Conservation (phyloP, 2,888 invertebrate species). For the Pachycephus smyrnensis region DNA sequence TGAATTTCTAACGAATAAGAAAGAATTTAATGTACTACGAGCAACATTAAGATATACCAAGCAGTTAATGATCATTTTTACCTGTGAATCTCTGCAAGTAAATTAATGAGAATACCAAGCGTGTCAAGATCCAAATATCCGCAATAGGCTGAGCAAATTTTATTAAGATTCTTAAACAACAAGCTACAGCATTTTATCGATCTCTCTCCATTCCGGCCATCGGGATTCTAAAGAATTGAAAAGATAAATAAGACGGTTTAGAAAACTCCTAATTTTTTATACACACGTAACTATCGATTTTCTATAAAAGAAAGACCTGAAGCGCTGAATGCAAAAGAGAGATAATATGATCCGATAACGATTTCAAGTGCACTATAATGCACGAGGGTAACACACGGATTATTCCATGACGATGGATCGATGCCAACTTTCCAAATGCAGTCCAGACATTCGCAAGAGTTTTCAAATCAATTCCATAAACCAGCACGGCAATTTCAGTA, state of each 20-base stretch:
- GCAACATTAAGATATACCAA: not conserved
- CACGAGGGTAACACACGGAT: conserved; percentile 28
- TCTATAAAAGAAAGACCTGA: conserved; percentile 34
- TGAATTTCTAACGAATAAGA: conserved; percentile 23
- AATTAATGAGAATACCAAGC: conserved; percentile 37
- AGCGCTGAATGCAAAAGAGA: conserved; percentile 26
- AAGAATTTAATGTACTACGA: not conserved
- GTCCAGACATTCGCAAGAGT: conserved; percentile 55
- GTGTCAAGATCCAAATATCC: conserved; percentile 39
- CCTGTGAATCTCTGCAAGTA: conserved; percentile 35
- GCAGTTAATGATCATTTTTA: conserved; percentile 8
- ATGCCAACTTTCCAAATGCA: conserved; percentile 51
- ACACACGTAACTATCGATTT: conserved; percentile 20
- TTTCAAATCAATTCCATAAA: conserved; percentile 51
- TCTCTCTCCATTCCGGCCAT: conserved; percentile 40
- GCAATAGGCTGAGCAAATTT: conserved; percentile 46
- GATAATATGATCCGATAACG: conserved; percentile 35
- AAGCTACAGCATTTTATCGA: conserved; percentile 44
- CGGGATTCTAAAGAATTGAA: conserved; percentile 36
- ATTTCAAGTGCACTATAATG: conserved; percentile 38
- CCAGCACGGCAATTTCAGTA: conserved; percentile 46
- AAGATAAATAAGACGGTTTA: conserved; percentile 12
- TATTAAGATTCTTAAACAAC: conserved; percentile 52
- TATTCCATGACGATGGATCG: conserved; percentile 32
- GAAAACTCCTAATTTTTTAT: conserved; percentile 22